A percentile compares a stretch with the other conserved stretches of the same genome.
These are phyloP conservation scores for Zalophus californianus DNA, from an alignment of 2,797 vertebrate genomes.

Conservation along the genomic window DNA sequence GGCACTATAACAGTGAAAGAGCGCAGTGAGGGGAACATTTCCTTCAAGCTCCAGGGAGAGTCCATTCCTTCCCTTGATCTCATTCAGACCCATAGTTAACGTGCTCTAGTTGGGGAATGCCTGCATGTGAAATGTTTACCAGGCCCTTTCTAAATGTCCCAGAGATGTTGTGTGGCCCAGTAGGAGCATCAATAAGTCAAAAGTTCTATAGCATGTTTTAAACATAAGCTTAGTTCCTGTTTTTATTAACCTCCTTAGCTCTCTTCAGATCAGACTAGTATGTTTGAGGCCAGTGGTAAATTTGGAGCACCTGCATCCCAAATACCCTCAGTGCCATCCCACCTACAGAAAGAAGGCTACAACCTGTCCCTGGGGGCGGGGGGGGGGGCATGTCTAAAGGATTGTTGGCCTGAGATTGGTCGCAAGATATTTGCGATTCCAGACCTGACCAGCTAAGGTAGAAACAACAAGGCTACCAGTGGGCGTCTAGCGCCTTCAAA, in stretches of 20 bases:
- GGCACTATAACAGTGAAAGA: neutral
- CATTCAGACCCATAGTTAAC: neutral
- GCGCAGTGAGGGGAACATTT: neutral
- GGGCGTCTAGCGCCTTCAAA: neutral
- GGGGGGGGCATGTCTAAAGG: neutral
- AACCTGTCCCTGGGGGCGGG: neutral
- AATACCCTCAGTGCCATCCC: neutral
- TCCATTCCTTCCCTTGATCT: neutral
- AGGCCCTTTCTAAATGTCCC: neutral
- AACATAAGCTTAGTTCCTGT: neutral
- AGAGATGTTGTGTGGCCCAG: neutral
- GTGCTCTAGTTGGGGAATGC: neutral
- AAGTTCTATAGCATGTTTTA: neutral
- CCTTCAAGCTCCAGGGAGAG: neutral
- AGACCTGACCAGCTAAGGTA: neutral
- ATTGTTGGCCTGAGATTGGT: neutral
- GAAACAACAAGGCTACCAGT: neutral
- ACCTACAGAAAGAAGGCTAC: neutral
- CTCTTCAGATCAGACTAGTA: neutral
- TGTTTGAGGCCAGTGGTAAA: neutral
- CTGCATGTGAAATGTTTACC: neutral
- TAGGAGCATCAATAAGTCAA: neutral
- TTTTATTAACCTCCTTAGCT: neutral
- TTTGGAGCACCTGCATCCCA: neutral
- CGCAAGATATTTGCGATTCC: neutral